phyloP scores from a whole-genome alignment of 2,113 vertebrate species.

The Jacana jacana region DNA sequence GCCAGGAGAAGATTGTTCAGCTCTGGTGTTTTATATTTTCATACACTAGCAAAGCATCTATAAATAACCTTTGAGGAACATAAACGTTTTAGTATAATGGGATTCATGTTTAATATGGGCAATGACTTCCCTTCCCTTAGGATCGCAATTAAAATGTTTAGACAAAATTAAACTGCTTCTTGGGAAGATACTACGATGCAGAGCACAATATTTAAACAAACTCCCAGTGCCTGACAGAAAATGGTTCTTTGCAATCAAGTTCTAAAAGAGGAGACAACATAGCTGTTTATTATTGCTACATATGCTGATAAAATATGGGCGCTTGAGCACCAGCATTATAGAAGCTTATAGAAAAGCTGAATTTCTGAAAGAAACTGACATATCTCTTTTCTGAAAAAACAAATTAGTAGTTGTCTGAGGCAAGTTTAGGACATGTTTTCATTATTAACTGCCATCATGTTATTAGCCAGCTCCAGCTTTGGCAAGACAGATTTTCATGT shows the following conservation, averaged over 20 bases:
- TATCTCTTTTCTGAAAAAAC: neutral
- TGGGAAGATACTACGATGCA: slow-evolving; percentile 32
- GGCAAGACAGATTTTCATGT: neutral
- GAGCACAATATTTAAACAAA: slow-evolving; percentile 47
- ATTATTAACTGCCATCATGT: neutral
- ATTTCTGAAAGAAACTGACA: neutral
- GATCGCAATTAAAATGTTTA: slow-evolving; percentile 64
- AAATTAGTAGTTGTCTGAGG: neutral
- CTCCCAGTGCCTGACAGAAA: slow-evolving; percentile 14
- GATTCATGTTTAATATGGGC: slow-evolving; percentile 54
- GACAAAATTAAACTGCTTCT: slow-evolving; percentile 58
- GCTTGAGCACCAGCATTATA: neutral
- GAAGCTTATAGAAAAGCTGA: neutral
- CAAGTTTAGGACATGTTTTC: slow-evolving; percentile 10
- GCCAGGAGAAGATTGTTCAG: slow-evolving; percentile 18
- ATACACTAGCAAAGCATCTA: slow-evolving; percentile 41
- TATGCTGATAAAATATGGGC: neutral
- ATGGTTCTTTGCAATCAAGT: slow-evolving; percentile 5
- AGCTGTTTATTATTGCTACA: slow-evolving; percentile 6
- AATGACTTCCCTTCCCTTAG: slow-evolving; percentile 58
- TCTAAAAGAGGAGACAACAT: neutral
- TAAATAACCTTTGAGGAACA: slow-evolving; percentile 64
- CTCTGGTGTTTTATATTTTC: slow-evolving; percentile 20
- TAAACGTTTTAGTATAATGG: slow-evolving; percentile 56
- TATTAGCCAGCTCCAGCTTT: neutral